Percentiles rank a stretch among this genome's conserved stretches.
phyloP scores from a whole-genome alignment of 2,113 vertebrate species.

The Callipepla californica region DNA sequence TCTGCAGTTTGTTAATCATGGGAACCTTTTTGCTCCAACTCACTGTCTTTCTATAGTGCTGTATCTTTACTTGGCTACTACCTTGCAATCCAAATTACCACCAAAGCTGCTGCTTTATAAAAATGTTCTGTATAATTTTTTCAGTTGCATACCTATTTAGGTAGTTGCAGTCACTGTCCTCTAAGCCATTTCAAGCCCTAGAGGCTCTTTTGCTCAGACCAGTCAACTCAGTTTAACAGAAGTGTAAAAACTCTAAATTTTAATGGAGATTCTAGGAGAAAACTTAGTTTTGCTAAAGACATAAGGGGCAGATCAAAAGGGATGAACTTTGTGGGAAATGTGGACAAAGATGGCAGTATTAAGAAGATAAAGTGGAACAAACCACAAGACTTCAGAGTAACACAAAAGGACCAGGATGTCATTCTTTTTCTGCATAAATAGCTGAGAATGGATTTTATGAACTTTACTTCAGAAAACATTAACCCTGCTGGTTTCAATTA shows the following conservation, averaged over 20 bases:
- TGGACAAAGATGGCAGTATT: conserved; percentile 4
- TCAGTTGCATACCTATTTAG: background rate
- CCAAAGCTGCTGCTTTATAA: background rate
- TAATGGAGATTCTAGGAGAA: conserved; percentile 36
- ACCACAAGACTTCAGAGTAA: background rate
- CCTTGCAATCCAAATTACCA: background rate
- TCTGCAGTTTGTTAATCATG: conserved; percentile 36
- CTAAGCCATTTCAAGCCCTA: background rate
- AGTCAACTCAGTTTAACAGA: background rate
- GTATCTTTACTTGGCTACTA: background rate
- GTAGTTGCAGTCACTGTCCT: background rate
- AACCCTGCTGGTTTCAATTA: background rate
- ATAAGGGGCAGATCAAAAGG: conserved; percentile 20
- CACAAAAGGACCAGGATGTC: background rate
- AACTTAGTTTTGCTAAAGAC: background rate
- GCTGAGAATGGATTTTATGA: conserved; percentile 26
- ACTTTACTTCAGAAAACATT: conserved; percentile 30
- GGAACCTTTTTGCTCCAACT: conserved; percentile 38
- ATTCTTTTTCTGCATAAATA: conserved; percentile 51
- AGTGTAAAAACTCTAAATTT: background rate
- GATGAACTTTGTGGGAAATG: background rate
- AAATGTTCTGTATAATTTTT: background rate
- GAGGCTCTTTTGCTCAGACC: background rate
- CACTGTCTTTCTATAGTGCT: background rate
- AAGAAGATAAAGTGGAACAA: conserved; percentile 47